Evolutionary conservation across 92 coral and sea anemone species (phyloP), one percentile per base, ranked within the genome.

Genomic region (Phenganax stokvisi): DNA sequence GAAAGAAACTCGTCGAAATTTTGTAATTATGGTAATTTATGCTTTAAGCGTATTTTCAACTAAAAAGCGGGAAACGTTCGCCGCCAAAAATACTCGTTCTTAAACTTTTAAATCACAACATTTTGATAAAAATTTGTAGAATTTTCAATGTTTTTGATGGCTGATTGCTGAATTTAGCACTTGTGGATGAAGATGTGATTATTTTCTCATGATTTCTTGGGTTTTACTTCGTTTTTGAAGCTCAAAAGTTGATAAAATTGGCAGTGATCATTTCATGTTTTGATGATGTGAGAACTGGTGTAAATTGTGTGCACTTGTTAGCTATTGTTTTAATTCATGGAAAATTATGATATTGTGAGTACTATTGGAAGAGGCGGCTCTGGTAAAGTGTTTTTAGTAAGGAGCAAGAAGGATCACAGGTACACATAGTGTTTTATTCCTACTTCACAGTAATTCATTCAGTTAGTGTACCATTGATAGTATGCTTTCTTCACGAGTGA

Each of bases 351-450:
- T 57, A 87, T 92, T 51, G 56, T 92, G 9, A 79, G 80, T 51
- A 84, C 89, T 5, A 85, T 96, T 17, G 99, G 99, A 4, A 86
- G 83, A 82, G 99, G 99, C 37, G 91, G 90, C 7, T 90, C 97
- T 25, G 99, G 99, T 27, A 87, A 75, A 77, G 99, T 96, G 57
- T 56, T 89, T 54, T 89, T 96, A 12, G 99, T 97, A 28, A 85
- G 85, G 69, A 92, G 87, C 83, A 88, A 84, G 60, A 91, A 85
- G n/a, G 82, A 85, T 47, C 87, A 86, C 27, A 92, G 85, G 98
- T 94, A 76, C 59, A 90, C 72, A 6, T 51, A 29, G 58, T n/a
- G 57, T 56, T 54, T 27, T 7, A 51, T 10, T 3, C 1, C 68
- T 28, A 9, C 15, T 20, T 20, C 51, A 56, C 9, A 83, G 30